These are phyloP conservation scores for Rhyacophila brunnea DNA, from an alignment of 1,140 invertebrate species.

Conservation along the genomic window DNA sequence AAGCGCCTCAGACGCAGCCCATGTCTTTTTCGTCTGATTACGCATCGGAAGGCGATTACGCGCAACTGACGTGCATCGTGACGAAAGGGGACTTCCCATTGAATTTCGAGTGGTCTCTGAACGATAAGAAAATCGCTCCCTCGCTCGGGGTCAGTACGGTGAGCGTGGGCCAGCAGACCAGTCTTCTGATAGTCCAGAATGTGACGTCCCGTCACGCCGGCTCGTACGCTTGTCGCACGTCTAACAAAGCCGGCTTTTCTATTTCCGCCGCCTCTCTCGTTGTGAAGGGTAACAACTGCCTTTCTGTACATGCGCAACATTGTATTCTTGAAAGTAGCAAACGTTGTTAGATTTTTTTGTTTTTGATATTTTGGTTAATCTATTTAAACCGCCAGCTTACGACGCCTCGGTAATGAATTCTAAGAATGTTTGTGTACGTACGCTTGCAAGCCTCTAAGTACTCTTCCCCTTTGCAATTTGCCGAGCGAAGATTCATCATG, in stretches of 20 bases:
- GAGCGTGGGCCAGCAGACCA: constrained; percentile 55
- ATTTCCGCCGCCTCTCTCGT: constrained; percentile 30
- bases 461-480: too few relatives aligned
- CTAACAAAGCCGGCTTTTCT: constrained; percentile 56
- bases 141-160: constrained; percentile 51
- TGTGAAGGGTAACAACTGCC: constrained; percentile 31
- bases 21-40: constrained; percentile 37
- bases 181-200: constrained; percentile 63
- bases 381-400: too few relatives aligned
- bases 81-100: constrained; percentile 68
- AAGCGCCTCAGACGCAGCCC: constrained; percentile 33
- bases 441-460: too few relatives aligned
- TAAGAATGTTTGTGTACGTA: too few relatives aligned
- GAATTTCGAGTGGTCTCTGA: constrained; percentile 62
- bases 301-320: too few relatives aligned
- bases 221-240: constrained; percentile 65
- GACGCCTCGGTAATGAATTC: too few relatives aligned
- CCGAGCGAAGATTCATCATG: too few relatives aligned
- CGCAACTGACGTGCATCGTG: constrained; percentile 57
- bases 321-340: too few relatives aligned
- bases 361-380: too few relatives aligned
- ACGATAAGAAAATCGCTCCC: constrained; percentile 45
- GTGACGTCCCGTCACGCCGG: constrained; percentile 62
- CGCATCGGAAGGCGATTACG: constrained; percentile 43
- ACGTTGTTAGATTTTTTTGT: too few relatives aligned